phyloP scores from a whole-genome alignment of 2,888 invertebrate genomes.

The Mythimna lalbum region DNA sequence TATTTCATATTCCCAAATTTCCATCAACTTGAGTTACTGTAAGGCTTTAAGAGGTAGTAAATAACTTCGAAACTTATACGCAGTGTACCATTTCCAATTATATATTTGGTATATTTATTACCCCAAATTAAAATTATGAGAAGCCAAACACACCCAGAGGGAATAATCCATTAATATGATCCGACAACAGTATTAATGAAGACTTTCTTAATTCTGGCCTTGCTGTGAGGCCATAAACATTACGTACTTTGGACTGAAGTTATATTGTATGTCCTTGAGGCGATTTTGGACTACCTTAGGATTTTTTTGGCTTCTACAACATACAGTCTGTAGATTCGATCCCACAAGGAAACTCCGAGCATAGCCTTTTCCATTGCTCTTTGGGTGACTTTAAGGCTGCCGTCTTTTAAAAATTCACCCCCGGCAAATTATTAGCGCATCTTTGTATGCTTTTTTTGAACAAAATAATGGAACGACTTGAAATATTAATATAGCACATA shows the following conservation, averaged over 20 bases:
- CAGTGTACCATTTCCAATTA: slow-evolving; percentile 11
- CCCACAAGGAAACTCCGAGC: too few relatives aligned
- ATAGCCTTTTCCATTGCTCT: too few relatives aligned
- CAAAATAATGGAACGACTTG: too few relatives aligned
- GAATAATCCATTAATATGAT: slow-evolving; percentile 58
- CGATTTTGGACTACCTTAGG: background rate
- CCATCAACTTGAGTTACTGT: background rate
- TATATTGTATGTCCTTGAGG: background rate
- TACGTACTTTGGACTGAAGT: slow-evolving; percentile 8
- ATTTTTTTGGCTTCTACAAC: background rate
- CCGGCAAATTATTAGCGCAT: too few relatives aligned
- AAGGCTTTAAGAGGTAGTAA: background rate
- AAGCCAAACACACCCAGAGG: slow-evolving; percentile 42
- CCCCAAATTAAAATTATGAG: slow-evolving; percentile 47
- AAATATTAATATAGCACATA: too few relatives aligned
- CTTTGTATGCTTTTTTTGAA: too few relatives aligned
- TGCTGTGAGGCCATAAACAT: slow-evolving; percentile 21
- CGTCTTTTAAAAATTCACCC: too few relatives aligned
- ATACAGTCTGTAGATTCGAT: too few relatives aligned
- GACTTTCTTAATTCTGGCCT: slow-evolving; percentile 44
- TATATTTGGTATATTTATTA: slow-evolving; percentile 26
- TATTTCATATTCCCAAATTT: background rate
- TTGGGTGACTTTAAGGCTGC: too few relatives aligned
- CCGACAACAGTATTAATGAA: slow-evolving; percentile 57
- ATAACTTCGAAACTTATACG: background rate